Conservation (phyloP, 1,140 invertebrate genomes). For the Plectrocnemia conspersa region DNA sequence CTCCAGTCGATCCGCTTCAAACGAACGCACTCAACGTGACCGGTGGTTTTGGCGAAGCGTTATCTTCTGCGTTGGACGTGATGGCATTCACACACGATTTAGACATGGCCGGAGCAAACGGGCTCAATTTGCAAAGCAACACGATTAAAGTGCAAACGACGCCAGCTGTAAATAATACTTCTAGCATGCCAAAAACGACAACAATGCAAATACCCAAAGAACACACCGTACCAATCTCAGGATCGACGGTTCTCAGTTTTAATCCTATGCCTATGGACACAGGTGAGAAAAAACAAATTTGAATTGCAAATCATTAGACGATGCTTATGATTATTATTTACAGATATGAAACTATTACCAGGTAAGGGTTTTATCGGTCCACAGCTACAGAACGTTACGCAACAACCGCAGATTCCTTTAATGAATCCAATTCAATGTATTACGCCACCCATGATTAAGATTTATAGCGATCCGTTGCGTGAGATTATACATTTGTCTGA, state of each 20-base stretch:
- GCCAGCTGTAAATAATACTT: neutral
- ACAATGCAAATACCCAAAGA: slow-evolving; percentile 10
- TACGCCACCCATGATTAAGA: slow-evolving; percentile 9
- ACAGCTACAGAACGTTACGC: too few relatives aligned
- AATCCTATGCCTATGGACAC: slow-evolving; percentile 24
- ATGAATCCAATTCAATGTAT: neutral
- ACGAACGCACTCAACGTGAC: slow-evolving; percentile 41
- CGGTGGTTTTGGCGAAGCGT: slow-evolving; percentile 58
- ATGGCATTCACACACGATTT: slow-evolving; percentile 73
- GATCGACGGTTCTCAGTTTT: too few relatives aligned
- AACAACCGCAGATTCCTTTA: neutral
- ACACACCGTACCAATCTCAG: slow-evolving; percentile 7
- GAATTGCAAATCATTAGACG: too few relatives aligned
- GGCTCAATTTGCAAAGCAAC: slow-evolving; percentile 30
- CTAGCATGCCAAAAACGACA: neutral
- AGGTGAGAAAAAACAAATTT: slow-evolving; percentile 9
- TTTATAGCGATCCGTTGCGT: slow-evolving; percentile 31
- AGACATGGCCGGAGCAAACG: slow-evolving; percentile 40
- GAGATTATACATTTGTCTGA: slow-evolving; percentile 32
- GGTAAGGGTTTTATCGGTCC: too few relatives aligned
- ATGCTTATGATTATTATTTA: too few relatives aligned
- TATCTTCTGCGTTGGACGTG: slow-evolving; percentile 74
- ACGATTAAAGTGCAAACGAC: slow-evolving; percentile 4
- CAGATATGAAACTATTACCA: too few relatives aligned
- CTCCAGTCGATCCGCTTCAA: slow-evolving; percentile 39